Base-by-base conservation (phyloP, 2,888 invertebrate species). In the Melinopterus prodromus region DNA sequence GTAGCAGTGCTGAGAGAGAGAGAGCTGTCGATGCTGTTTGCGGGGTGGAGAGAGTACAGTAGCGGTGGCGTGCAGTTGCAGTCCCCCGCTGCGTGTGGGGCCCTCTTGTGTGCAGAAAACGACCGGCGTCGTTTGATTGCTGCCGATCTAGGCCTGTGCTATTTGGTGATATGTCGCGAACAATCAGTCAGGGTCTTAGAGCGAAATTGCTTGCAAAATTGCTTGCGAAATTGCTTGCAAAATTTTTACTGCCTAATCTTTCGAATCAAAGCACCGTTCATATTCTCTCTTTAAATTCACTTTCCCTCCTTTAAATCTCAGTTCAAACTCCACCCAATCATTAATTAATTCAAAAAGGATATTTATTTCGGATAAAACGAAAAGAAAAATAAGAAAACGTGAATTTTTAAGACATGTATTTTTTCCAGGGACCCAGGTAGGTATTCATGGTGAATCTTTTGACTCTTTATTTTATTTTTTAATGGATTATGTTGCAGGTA, bases 1-100 rank as follows among this genome's bases (percentile, higher is more conserved):
- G 53, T 53, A 83, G 84, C 90, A 86, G 89, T 85, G 89, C 90
- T 81, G 82, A 81, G 83, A 16, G 16, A 0, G 53, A 53, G 53
- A 53, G 53, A 53, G 53, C 53, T 53, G 53, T 53, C 53, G 53
- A 53, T 53, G 53, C 53, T 9, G 53, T 53, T 53, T 53, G 12
- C 53, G 53, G 53, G 53, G 53, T 53, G 53, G 53, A 53, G 53
- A 53, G 53, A 53, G 53, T 9, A 12, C 53, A 53, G 53, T 53
- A 53, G 53, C 53, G 53, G 53, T 53, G 53, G 53, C 26, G 26
- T 53, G 53, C 53, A 53, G 53, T 53, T 53, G 53, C 53, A 53
- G 53, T 53, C 53, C 53, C 53, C 9, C 53, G 7, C 9, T 12
- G 53, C 53, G 53, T 53, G 53, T 26, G 53, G 53, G 53, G 53